phyloP scores from a whole-genome alignment of 2,888 invertebrate genomes.

The Synergus laeviventris region DNA sequence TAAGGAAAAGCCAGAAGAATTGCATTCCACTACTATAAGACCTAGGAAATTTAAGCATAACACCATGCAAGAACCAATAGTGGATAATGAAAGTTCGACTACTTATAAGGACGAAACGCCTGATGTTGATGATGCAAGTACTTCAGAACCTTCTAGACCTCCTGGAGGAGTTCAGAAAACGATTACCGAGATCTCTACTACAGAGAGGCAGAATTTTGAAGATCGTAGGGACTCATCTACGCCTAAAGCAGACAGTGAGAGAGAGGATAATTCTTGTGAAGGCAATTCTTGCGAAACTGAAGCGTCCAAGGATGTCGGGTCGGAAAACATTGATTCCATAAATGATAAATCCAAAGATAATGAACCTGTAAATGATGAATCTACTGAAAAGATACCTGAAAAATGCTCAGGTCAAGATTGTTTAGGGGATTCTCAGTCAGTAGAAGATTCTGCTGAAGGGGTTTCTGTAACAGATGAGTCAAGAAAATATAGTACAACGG shows the following conservation, averaged over 20 bases:
- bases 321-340: too few species aligned
- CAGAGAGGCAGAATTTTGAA: too few species aligned
- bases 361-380: too few species aligned
- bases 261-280: too few species aligned
- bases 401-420: neutral
- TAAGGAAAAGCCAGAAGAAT: neutral
- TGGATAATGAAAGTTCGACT: neutral
- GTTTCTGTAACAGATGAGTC: neutral
- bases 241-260: too few species aligned
- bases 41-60: neutral
- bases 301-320: too few species aligned
- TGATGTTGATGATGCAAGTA: neutral
- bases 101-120: neutral
- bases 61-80: neutral
- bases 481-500: neutral
- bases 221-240: too few species aligned
- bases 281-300: too few species aligned
- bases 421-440: neutral
- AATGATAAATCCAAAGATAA: too few species aligned
- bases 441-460: neutral
- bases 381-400: too few species aligned
- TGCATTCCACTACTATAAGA: neutral
- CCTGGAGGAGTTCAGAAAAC: neutral
- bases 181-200: too few species aligned
- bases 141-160: neutral